These are phyloP conservation scores for Daptonema setosum DNA, from an alignment of 2,888 invertebrate genomes.

Conservation along the genomic window DNA sequence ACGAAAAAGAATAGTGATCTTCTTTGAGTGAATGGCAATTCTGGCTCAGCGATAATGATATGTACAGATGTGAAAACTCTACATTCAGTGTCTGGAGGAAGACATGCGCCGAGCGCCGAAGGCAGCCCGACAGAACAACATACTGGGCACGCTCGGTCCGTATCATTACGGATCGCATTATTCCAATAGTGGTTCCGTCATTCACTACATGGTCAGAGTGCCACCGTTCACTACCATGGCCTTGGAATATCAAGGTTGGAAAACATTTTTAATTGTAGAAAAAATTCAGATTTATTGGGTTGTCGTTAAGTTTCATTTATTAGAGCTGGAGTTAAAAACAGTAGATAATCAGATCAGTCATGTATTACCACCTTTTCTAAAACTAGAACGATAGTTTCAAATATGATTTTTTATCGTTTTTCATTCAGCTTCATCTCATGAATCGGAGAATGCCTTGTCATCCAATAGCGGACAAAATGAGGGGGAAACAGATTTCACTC, in stretches of 20 bases:
- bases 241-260: constrained; percentile 24
- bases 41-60: no score
- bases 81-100: not conserved
- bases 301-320: not conserved
- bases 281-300: no score
- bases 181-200: constrained; percentile 96
- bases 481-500: no score
- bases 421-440: no score
- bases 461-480: no score
- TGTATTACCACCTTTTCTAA: not conserved
- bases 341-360: not conserved
- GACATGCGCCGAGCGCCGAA: not conserved
- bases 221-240: constrained; percentile 74
- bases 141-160: constrained; percentile 10
- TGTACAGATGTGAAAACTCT: no score
- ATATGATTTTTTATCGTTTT: no score
- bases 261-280: no score
- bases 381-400: not conserved
- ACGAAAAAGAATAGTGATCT: no score
- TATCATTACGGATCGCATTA: constrained; percentile 89
- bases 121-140: not conserved
- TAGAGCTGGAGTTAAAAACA: not conserved
- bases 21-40: not conserved
- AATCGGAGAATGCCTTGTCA: no score
- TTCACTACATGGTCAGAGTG: constrained; percentile 84